phyloP scores from a whole-genome alignment of 2,888 invertebrate species.

The Hemithea aestivaria region DNA sequence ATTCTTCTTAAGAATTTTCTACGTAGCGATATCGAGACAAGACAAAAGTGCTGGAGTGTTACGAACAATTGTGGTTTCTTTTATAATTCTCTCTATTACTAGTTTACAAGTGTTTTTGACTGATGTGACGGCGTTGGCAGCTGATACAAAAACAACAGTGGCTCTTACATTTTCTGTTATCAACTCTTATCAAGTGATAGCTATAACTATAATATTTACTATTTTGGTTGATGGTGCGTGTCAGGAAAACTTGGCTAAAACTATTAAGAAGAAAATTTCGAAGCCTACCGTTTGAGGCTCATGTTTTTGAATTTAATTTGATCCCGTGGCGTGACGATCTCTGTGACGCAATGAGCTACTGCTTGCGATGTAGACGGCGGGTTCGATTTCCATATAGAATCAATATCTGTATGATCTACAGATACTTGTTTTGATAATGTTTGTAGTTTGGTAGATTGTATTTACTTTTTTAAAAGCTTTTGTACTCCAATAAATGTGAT shows the following conservation, averaged over 20 bases:
- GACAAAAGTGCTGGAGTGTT: slow-evolving; percentile 22
- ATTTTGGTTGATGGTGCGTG: slow-evolving; percentile 18
- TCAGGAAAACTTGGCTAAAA: slow-evolving; percentile 1
- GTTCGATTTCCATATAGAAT: too few species aligned
- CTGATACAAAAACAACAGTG: background rate
- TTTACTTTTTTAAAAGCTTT: too few species aligned
- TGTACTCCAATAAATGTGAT: too few species aligned
- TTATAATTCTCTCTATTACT: slow-evolving; percentile 45
- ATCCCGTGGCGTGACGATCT: too few species aligned
- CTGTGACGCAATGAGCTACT: too few species aligned
- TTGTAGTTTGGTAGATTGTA: too few species aligned
- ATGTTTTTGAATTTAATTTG: too few species aligned
- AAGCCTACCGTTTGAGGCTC: background rate
- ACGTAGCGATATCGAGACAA: slow-evolving; percentile 29
- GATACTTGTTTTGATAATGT: too few species aligned
- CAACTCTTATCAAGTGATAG: slow-evolving; percentile 33
- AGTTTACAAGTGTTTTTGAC: slow-evolving; percentile 51
- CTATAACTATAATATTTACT: slow-evolving; percentile 30
- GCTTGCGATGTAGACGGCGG: too few species aligned
- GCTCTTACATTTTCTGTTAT: slow-evolving; percentile 21
- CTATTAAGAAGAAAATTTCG: slow-evolving; percentile 3
- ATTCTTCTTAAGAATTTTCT: slow-evolving; percentile 48
- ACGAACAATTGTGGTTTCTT: slow-evolving; percentile 35
- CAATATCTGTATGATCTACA: too few species aligned
- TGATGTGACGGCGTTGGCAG: slow-evolving; percentile 34